A percentile compares a stretch with the other conserved stretches of the same genome.
phyloP scores from a whole-genome alignment of 2,113 vertebrate genomes.

The Carassius gibelio region DNA sequence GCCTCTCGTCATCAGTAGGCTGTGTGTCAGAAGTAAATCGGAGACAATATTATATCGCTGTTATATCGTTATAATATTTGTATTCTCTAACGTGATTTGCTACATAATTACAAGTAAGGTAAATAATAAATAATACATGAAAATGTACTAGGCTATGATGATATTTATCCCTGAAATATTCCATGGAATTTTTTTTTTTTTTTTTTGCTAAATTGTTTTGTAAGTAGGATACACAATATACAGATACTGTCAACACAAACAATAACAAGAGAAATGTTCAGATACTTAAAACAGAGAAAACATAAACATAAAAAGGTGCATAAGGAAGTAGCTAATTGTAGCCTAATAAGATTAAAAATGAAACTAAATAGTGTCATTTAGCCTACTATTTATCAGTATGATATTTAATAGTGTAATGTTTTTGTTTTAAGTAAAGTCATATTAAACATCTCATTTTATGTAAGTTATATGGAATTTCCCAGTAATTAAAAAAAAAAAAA shows the following conservation, averaged over 20 bases:
- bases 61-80: neutral
- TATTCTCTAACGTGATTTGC: neutral
- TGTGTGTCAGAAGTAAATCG: neutral
- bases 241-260: neutral
- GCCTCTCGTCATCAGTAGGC: neutral
- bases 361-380: too few relatives aligned
- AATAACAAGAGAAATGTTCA: neutral
- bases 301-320: neutral
- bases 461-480: neutral
- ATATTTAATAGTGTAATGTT: neutral
- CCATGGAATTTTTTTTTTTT: neutral
- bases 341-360: neutral
- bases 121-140: neutral
- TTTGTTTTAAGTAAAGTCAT: neutral
- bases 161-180: neutral
- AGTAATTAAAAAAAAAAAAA: neutral
- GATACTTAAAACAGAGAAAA: neutral
- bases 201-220: neutral
- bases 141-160: neutral
- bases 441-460: neutral
- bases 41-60: neutral
- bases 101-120: neutral
- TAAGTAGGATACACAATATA: too few relatives aligned
- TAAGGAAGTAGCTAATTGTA: too few relatives aligned
- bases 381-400: neutral